These are phyloP conservation scores for Eupithecia dodoneata DNA, from an alignment of 2,888 invertebrate genomes.

Conservation along the genomic window DNA sequence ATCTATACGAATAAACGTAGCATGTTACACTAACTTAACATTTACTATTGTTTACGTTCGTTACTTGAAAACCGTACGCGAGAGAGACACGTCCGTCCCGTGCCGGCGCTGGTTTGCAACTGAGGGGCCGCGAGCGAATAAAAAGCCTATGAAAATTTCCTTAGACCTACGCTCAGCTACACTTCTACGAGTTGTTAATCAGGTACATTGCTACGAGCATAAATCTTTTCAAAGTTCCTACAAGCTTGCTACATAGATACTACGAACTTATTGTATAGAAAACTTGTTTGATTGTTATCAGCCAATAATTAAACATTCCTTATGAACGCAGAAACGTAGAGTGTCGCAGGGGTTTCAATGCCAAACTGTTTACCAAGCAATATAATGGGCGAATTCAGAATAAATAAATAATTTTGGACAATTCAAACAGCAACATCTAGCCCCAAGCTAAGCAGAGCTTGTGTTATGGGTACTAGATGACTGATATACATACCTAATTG, in stretches of 20 bases:
- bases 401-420: too few species aligned
- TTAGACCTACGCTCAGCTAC: slow-evolving; percentile 35
- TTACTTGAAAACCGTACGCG: slow-evolving; percentile 40
- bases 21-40: slow-evolving; percentile 52
- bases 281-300: neutral
- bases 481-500: too few species aligned
- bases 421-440: too few species aligned
- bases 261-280: neutral
- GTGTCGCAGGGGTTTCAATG: too few species aligned
- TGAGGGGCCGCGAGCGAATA: slow-evolving; percentile 37
- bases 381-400: too few species aligned
- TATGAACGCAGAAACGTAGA: too few species aligned
- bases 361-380: too few species aligned
- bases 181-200: neutral
- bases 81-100: slow-evolving; percentile 49
- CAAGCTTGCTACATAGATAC: slow-evolving; percentile 11
- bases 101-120: slow-evolving; percentile 54
- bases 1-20: slow-evolving; percentile 37
- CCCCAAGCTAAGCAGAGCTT: too few species aligned
- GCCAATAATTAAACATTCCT: neutral
- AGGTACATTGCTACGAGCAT: slow-evolving; percentile 22
- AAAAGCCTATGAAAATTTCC: slow-evolving; percentile 37
- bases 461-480: too few species aligned
- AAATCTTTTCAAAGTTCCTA: slow-evolving; percentile 2
- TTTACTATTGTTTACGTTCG: slow-evolving; percentile 62